These are phyloP conservation scores for Pherbina coryleti DNA, from an alignment of 2,888 invertebrate species.

Conservation along the genomic window DNA sequence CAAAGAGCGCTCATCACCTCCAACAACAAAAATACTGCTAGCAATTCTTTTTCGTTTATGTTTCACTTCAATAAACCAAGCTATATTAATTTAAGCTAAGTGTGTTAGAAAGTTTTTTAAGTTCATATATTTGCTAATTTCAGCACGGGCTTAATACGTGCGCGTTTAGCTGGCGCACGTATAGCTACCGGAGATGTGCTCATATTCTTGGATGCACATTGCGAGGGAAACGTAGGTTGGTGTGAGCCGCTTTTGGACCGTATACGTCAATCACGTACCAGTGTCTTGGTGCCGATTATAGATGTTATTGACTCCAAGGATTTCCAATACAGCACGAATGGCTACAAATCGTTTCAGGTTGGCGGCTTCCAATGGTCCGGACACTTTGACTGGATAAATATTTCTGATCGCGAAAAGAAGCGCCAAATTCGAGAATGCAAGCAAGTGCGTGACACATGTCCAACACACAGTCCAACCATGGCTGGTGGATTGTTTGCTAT, in stretches of 20 bases:
- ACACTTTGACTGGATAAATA: slow-evolving; percentile 90
- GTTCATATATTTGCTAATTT: slow-evolving; percentile 39
- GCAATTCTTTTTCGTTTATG: not conserved
- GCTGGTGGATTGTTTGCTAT: slow-evolving; percentile 98
- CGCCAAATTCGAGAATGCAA: slow-evolving; percentile 64
- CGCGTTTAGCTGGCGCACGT: slow-evolving; percentile 89
- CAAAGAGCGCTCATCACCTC: too few species aligned
- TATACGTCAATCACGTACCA: slow-evolving; percentile 82
- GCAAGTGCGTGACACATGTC: slow-evolving; percentile 63
- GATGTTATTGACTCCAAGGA: slow-evolving; percentile 85
- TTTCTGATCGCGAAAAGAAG: slow-evolving; percentile 65
- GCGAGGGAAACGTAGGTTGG: slow-evolving; percentile 86
- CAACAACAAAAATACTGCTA: too few species aligned
- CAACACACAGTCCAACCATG: slow-evolving; percentile 89
- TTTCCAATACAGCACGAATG: slow-evolving; percentile 69
- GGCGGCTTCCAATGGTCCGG: slow-evolving; percentile 80
- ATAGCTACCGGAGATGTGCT: slow-evolving; percentile 84
- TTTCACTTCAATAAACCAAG: not conserved
- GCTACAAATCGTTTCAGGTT: slow-evolving; percentile 68
- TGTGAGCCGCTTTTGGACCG: slow-evolving; percentile 89
- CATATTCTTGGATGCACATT: slow-evolving; percentile 92
- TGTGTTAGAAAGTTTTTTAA: not conserved
- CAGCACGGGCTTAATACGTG: slow-evolving; percentile 89
- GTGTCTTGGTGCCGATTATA: slow-evolving; percentile 93
- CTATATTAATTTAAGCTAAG: not conserved